Evolutionary conservation across 2,797 vertebrate genomes (phyloP).

Genomic region (Coluber constrictor): DNA sequence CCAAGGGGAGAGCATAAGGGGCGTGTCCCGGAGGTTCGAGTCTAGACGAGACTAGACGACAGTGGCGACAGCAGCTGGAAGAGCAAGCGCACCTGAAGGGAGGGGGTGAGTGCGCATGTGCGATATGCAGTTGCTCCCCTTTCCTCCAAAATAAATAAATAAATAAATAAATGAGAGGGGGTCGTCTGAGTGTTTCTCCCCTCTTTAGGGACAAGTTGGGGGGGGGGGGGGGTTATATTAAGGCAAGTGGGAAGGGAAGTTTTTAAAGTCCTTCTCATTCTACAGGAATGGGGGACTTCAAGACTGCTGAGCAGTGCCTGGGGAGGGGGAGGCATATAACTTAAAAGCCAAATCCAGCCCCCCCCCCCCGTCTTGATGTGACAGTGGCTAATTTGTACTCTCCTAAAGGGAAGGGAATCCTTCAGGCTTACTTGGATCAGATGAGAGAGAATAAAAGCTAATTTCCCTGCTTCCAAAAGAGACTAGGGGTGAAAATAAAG

Average conservation of each 20-base stretch:
- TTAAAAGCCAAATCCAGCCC: neutral
- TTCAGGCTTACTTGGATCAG: neutral
- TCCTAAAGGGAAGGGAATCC: neutral
- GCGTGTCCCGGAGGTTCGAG: neutral
- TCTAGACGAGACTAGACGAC: neutral
- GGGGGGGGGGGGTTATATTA: neutral
- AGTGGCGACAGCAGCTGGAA: neutral
- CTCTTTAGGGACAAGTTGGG: neutral
- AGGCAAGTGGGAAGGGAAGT: neutral
- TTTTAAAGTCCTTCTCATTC: neutral
- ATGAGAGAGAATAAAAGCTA: neutral
- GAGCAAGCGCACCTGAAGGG: neutral
- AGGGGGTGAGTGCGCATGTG: constrained; percentile 23
- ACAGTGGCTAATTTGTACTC: neutral
- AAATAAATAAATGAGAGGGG: neutral
- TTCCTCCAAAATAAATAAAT: neutral
- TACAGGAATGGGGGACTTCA: neutral
- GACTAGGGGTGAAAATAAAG: neutral
- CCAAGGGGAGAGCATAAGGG: neutral
- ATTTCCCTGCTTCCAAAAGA: neutral
- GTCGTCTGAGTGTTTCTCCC: neutral
- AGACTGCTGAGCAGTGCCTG: neutral
- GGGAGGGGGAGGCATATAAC: neutral
- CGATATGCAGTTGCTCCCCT: neutral
- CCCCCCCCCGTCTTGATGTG: neutral